Evolutionary conservation across 2,113 vertebrate species (phyloP), one percentile per base, ranked within the genome.

Genomic region (Thymallus thymallus): DNA sequence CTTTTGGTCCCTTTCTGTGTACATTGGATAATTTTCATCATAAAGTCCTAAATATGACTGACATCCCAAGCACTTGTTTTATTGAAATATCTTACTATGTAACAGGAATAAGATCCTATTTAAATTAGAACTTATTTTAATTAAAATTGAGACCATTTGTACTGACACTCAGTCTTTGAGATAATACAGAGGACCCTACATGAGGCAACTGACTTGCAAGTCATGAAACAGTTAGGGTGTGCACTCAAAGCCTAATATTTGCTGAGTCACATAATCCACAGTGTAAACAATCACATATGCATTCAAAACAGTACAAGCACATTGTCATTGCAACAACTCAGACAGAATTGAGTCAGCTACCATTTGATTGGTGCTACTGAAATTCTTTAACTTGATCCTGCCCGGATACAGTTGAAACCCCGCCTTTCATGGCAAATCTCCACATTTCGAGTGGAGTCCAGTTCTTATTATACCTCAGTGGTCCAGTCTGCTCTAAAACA

Each of bases 181-280:
- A 60, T 60, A 60, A 60, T 22, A 60, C 56, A 60, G n/a, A 60
- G 29, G 62, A 62, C 35, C 26, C 20, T 62, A 62, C 61, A 32
- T 14, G 55, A 73, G 62, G 64, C 51, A 46, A 65, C 22, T n/a
- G 71, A 74, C 23, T 76, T 71, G 69, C 71, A 55, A 24, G 46
- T 72, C 62, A n/a, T 69, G 71, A 68, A 79, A 78, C 84, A 73
- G 78, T 90, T 87, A 76, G 88, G 88, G 86, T 79, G 87, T 88
- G 88, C 79, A 7, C 64, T 14, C 72, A 23, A 32, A 75, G 30
- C 23, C 71, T 16, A 30, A 2, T 71, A 32, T 72, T 77, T 76
- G 76, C 84, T 82, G 82, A 87, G 66, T 89, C 88, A 87, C 71
- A 76, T 74, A 66, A 41, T 29, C 55, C 60, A 69, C 41, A 41